These are phyloP conservation scores for Epizoanthus fatuus DNA, from an alignment of 92 coral and sea anemone species.

Conservation along the genomic window DNA sequence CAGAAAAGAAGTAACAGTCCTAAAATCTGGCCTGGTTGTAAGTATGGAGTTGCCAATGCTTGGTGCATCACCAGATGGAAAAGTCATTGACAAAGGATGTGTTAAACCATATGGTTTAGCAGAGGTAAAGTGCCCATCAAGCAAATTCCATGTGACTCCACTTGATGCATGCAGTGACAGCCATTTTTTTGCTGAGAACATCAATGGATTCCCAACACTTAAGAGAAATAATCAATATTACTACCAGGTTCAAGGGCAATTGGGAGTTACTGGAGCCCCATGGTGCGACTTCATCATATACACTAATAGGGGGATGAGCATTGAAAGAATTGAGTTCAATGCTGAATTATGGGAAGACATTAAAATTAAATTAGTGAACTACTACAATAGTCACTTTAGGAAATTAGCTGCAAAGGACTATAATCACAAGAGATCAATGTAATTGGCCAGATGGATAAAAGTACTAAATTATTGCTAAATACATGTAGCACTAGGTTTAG, in stretches of 20 bases:
- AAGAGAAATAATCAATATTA: constrained; percentile 68
- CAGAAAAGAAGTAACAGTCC: constrained; percentile 45
- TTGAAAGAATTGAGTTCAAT: constrained; percentile 69
- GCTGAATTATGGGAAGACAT: constrained; percentile 45
- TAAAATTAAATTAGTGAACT: constrained; percentile 28
- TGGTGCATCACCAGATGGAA: constrained; percentile 81
- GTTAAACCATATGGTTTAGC: constrained; percentile 69
- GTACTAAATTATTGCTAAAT: neutral
- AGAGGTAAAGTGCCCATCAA: constrained; percentile 78
- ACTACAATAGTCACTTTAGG: constrained; percentile 46
- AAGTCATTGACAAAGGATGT: constrained; percentile 76
- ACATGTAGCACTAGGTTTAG: no score
- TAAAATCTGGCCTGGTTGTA: constrained; percentile 73
- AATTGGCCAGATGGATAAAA: neutral
- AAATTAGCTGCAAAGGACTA: constrained; percentile 41
- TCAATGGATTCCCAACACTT: constrained; percentile 59
- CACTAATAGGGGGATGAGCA: constrained; percentile 71
- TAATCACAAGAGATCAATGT: neutral
- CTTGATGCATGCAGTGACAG: constrained; percentile 80
- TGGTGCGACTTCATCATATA: constrained; percentile 86
- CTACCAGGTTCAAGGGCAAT: constrained; percentile 82
- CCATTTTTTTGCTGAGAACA: constrained; percentile 58
- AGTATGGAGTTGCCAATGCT: constrained; percentile 57
- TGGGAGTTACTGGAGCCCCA: constrained; percentile 61
- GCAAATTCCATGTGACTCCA: constrained; percentile 78